These are phyloP conservation scores for Schmidtea mediterranea DNA, from an alignment of 1,140 invertebrate genomes.

Conservation along the genomic window DNA sequence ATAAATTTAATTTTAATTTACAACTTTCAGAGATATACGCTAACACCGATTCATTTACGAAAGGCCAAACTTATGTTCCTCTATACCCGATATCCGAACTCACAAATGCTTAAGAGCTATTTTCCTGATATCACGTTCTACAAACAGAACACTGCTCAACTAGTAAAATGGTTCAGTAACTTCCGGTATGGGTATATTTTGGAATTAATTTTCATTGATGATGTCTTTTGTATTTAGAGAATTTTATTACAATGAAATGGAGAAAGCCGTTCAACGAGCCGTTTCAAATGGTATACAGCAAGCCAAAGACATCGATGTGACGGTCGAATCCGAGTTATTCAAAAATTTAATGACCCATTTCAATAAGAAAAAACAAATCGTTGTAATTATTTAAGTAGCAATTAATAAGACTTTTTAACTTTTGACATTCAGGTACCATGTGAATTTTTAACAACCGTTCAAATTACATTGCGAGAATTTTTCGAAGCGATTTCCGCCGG, in stretches of 20 bases:
- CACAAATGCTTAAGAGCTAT: constrained; percentile 83
- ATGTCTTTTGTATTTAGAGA: constrained; percentile 42
- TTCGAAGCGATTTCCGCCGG: constrained; percentile 76
- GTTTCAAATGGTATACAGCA: constrained; percentile 78
- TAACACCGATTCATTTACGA: constrained; percentile 86
- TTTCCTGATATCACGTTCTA: constrained; percentile 97
- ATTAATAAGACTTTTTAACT: no score
- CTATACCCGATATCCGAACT: constrained; percentile 86
- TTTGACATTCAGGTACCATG: constrained; percentile 35
- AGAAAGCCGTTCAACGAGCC: constrained; percentile 91
- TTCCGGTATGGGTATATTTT: constrained; percentile 62
- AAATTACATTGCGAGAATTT: constrained; percentile 79
- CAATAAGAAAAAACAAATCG: constrained; percentile 98
- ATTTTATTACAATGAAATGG: constrained; percentile 99
- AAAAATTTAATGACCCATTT: constrained; percentile 92
- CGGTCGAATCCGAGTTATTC: constrained; percentile 79
- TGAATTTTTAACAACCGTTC: constrained; percentile 72
- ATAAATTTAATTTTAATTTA: background rate
- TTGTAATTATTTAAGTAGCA: constrained; percentile 37
- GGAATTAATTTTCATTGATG: no score
- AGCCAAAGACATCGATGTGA: constrained; percentile 67
- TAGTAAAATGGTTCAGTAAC: constrained; percentile 97
- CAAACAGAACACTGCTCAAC: constrained; percentile 92
- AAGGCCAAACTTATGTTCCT: constrained; percentile 99
- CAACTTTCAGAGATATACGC: constrained; percentile 12